Evolutionary conservation across 1,140 invertebrate genomes (phyloP), one percentile per base, ranked within the genome.

Genomic region (Lasioglossum albipes): DNA sequence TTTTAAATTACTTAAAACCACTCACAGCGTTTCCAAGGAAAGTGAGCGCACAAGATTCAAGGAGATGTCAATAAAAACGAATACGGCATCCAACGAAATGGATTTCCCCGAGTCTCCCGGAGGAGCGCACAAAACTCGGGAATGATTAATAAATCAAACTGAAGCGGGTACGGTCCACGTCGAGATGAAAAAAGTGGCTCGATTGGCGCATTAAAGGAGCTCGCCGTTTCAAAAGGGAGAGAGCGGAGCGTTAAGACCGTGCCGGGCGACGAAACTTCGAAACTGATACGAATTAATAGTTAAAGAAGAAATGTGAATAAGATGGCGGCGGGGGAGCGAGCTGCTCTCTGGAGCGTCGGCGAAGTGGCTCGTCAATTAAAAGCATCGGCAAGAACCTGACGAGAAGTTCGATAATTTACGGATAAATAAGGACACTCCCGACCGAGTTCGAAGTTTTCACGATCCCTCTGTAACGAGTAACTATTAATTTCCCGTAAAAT

Each of bases 401-500:
- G 45, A 41, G n/a, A 59, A 59, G 41, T 71, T 62, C 83, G 84
- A 85, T 84, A 81, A 85, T 84, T 85, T 70, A 80, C 49, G 83
- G 42, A 83, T 75, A 80, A 83, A 66, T 75, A 75, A 71, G 67
- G 49, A 31, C 16, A 54, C 57, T n/a, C 57, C 20, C 13, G 22
- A 65, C 54, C 76, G 54, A 80, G 42, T 75, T 59, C 57, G 73
- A 75, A 79, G 67, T 81, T 84, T 75, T 84, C 74, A 65, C 78
- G 73, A 72, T 83, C 83, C 72, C 75, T 36, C 72, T 73, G 65
- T 80, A 84, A 81, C 71, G 69, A 77, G 75, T 85, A 85, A 84
- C 84, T 71, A 85, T 85, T 80, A 84, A 85, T 85, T 85, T 85
- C 84, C 84, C 68, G 73, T 71, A 80, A 85, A 80, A 85, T 79